Evolutionary conservation across 2,113 vertebrate genomes (phyloP), one percentile per base, ranked within the genome.

Genomic region (Hippocampus guttulatus): DNA sequence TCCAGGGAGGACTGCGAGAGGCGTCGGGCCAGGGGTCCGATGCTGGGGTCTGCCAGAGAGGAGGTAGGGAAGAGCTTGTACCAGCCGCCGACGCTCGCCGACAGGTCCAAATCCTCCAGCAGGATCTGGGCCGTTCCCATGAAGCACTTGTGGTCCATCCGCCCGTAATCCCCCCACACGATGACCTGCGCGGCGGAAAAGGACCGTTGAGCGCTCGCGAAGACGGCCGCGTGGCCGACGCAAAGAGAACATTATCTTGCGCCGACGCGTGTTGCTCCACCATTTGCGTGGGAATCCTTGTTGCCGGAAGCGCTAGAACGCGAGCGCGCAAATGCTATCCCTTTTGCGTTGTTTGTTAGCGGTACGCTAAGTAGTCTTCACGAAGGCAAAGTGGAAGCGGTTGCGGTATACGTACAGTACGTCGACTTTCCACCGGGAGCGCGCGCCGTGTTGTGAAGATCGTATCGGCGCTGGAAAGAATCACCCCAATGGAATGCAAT

Each of bases 131-230:
- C 97, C 96, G 98, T 97, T 73, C 97, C 97, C 97, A 98, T 98
- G 95, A 99, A 99, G 92, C 95, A 96, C 91, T 99, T 99, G 94
- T 95, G 94, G 93, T 99, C 97, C 97, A 99, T 98, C 77, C 97
- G 95, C 45, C 97, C 97, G 0, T 98, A 99, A 77, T 99, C 97
- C 6, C 97, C 97, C 97, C 97, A 98, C 64, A 99, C 95, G 3
- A 99, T 98, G 81, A 99, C 95, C 97, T 98, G 76, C 0, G 21
- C 62, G 45, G 3, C 41, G 47, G n/a, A 68, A 27, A 43, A 49
- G 43, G 0, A n/a, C 1, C 14, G 38, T 43, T 14, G 0, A 2
- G n/a, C 16, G 11, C 3, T 8, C 20, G 20, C 5, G 12, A 3
- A 51, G n/a, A n/a, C n/a, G n/a, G n/a, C n/a, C n/a, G n/a, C n/a